A percentile compares a stretch with the other conserved stretches of the same genome.
Evolutionary conservation across 2,888 invertebrate species (phyloP).

Genomic region (Miltochrista miniata): DNA sequence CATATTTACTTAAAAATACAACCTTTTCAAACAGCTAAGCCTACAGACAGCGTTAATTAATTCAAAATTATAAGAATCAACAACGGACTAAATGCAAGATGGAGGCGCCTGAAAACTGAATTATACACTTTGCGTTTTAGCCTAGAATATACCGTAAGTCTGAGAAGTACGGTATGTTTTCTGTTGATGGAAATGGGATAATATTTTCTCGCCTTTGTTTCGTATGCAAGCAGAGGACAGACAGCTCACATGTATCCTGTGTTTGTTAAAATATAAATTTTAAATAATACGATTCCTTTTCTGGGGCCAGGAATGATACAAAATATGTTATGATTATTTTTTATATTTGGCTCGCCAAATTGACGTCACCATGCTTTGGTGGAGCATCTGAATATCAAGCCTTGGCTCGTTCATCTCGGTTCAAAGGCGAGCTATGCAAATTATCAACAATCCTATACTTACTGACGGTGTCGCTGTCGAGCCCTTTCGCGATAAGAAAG

Average conservation of each 20-base stretch:
- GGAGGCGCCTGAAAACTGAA: constrained; percentile 44
- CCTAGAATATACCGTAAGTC: neutral
- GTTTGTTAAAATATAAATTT: constrained; percentile 26
- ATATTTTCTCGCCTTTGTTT: constrained; percentile 45
- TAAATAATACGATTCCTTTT: neutral
- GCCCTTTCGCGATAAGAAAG: no score
- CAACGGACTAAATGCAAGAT: constrained; percentile 36
- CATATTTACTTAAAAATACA: neutral
- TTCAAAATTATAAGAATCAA: constrained; percentile 38
- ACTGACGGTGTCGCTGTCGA: no score
- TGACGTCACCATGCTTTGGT: no score
- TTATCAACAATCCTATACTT: no score
- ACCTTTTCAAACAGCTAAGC: neutral
- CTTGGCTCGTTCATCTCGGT: no score
- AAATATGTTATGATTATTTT: no score
- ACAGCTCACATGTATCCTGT: constrained; percentile 37
- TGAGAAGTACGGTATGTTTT: constrained; percentile 11
- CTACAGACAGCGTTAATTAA: constrained; percentile 23
- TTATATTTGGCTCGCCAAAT: no score
- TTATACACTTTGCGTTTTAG: constrained; percentile 32
- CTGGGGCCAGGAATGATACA: no score
- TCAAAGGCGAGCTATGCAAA: no score
- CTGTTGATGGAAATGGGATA: constrained; percentile 24
- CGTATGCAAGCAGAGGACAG: constrained; percentile 42
- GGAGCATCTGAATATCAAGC: no score